Conservation (phyloP, 2,888 invertebrate species). For the Argyra leucocephala region DNA sequence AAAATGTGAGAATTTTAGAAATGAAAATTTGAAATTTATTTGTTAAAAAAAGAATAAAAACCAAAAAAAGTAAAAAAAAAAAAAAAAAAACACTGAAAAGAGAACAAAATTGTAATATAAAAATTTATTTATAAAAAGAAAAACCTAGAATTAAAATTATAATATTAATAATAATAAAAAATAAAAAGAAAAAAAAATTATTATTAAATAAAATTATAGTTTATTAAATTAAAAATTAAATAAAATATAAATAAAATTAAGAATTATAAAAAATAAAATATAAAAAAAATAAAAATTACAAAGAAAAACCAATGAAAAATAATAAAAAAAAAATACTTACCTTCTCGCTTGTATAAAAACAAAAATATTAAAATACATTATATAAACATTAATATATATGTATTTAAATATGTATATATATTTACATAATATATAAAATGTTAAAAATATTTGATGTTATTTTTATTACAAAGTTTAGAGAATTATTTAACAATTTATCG, state of each 20-base stretch:
- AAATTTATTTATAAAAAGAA: no score
- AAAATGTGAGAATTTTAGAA: no score
- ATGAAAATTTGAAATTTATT: neutral
- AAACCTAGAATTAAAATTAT: no score
- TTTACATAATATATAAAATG: neutral
- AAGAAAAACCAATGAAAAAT: neutral
- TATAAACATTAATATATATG: neutral
- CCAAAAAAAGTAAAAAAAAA: neutral
- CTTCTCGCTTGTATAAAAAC: neutral
- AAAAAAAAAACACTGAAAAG: no score
- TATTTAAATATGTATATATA: neutral
- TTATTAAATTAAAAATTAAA: neutral
- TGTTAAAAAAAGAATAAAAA: neutral
- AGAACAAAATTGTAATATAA: no score
- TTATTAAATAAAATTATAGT: neutral
- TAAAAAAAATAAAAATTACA: neutral
- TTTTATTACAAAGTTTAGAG: slow-evolving; percentile 1
- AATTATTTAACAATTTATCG: neutral
- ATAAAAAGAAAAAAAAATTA: neutral
- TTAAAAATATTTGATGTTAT: slow-evolving; percentile 4
- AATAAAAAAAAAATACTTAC: neutral
- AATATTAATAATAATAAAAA: neutral
- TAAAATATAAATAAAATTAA: neutral
- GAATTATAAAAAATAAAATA: neutral
- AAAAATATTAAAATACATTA: neutral